Base-by-base conservation (phyloP, 2,888 invertebrate species). In the Andrena dorsata region DNA sequence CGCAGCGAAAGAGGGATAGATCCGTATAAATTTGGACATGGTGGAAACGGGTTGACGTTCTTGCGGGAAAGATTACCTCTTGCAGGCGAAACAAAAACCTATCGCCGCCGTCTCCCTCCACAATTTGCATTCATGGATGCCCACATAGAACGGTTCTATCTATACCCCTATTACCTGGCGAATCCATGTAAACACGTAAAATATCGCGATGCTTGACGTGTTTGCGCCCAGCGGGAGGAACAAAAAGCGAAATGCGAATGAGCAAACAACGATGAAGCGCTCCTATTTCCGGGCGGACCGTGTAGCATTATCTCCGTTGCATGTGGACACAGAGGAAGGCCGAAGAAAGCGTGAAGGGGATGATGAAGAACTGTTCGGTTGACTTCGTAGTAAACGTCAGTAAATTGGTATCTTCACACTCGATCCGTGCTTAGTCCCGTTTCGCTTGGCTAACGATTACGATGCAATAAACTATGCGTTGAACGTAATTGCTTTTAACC, bases 381-480 rank as follows among this genome's bases (percentile, higher is more conserved):
- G 66, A 77, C 69, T 74, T 53, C 60, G 23, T 66, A 41, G 65
- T 74, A 73, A 86, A 78, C 73, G 72, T 66, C 66, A n/a, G 79
- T 73, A 78, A 87, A 90, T 89, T 82, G 90, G 81, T 81, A 69
- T 86, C 76, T 74, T 76, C 83, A 73, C 80, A 80, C 84, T 85
- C 86, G 56, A 23, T 56, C 23, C 75, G 35, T 69, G 49, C 73
- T 78, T 83, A 84, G 78, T 73, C 81, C 69, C 80, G 69, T 20
- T 56, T 26, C 23, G 20, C 56, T 4, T 56, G 56, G 56, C 26
- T 78, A 82, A 84, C 76, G 71, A 86, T 86, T 83, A 83, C 76
- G 70, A 68, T 13, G 82, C 70, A 84, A 80, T 86, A 84, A 86
- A 89, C 56, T 75, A 73, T 76, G 8, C 56, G 20, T 8, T 56